phyloP scores from a whole-genome alignment of 64 coral and sea anemone species.

The Montipora sp. region DNA sequence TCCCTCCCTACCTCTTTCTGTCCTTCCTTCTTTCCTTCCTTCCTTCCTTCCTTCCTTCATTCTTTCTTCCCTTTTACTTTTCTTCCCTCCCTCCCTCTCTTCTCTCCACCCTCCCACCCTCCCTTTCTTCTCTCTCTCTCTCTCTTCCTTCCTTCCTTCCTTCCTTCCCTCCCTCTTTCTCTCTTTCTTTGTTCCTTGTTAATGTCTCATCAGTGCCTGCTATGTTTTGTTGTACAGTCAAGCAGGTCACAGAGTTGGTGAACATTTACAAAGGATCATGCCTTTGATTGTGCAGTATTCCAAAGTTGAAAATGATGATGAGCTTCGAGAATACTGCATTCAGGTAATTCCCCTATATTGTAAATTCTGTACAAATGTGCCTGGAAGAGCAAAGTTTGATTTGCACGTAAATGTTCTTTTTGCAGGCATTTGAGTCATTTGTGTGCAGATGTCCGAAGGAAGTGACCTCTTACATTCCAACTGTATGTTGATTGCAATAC shows the following conservation, averaged over 20 bases:
- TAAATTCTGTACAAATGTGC: too few relatives aligned
- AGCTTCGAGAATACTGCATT: constrained; percentile 96
- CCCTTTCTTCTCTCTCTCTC: too few relatives aligned
- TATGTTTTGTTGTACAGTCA: constrained; percentile 52
- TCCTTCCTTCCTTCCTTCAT: too few relatives aligned
- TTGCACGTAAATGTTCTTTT: not conserved
- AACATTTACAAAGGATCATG: constrained; percentile 97
- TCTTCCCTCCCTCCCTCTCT: too few relatives aligned
- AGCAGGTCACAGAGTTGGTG: constrained; percentile 97
- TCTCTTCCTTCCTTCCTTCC: too few relatives aligned
- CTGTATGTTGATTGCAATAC: constrained; percentile 35
- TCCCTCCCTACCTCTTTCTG: too few relatives aligned
- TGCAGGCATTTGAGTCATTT: constrained; percentile 98
- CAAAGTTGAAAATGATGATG: constrained; percentile 95
- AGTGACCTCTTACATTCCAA: constrained; percentile 93
- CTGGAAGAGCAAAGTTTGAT: too few relatives aligned
- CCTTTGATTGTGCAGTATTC: constrained; percentile 95
- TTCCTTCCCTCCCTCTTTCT: too few relatives aligned
- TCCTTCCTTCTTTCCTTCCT: too few relatives aligned
- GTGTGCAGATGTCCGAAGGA: constrained; percentile 96
- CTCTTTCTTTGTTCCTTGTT: too few relatives aligned
- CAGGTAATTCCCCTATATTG: constrained; percentile 56
- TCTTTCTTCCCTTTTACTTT: too few relatives aligned
- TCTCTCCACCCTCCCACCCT: too few relatives aligned
- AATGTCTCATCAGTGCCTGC: not conserved